Conservation (phyloP, 2,113 vertebrate species). For the Nycticorax nycticorax region DNA sequence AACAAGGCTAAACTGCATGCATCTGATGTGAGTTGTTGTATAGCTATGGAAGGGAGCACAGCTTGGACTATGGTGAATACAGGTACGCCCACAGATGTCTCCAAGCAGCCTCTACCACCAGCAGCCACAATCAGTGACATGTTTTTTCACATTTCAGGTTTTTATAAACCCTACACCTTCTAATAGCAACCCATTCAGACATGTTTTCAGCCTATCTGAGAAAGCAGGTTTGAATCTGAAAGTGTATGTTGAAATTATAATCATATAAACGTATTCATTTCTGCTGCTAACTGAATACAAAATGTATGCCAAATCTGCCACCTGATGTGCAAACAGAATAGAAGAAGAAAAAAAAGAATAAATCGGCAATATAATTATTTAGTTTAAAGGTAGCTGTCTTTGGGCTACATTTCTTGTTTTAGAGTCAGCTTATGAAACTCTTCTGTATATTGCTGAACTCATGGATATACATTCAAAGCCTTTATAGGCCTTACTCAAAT, state of each 20-base stretch:
- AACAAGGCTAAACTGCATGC: background rate
- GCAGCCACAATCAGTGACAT: background rate
- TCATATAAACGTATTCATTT: background rate
- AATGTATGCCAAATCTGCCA: background rate
- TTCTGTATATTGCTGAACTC: background rate
- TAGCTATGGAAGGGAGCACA: background rate
- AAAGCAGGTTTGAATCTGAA: background rate
- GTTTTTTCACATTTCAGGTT: background rate
- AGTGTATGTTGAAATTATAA: background rate
- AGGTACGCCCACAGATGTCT: background rate
- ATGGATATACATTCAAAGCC: background rate
- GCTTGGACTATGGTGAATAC: background rate
- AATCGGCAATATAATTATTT: background rate
- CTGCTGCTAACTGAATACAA: background rate
- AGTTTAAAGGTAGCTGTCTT: background rate
- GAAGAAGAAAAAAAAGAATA: background rate
- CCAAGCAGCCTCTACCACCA: background rate
- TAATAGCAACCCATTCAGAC: rapidly evolving
- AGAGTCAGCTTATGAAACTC: background rate
- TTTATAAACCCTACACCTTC: background rate
- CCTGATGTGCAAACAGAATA: background rate
- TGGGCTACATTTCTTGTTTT: background rate
- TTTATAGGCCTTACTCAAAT: background rate
- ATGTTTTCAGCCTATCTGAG: background rate
- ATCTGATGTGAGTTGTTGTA: background rate